Evolutionary conservation across 2,888 invertebrate species (phyloP).

Genomic region (Eristalis tenax): DNA sequence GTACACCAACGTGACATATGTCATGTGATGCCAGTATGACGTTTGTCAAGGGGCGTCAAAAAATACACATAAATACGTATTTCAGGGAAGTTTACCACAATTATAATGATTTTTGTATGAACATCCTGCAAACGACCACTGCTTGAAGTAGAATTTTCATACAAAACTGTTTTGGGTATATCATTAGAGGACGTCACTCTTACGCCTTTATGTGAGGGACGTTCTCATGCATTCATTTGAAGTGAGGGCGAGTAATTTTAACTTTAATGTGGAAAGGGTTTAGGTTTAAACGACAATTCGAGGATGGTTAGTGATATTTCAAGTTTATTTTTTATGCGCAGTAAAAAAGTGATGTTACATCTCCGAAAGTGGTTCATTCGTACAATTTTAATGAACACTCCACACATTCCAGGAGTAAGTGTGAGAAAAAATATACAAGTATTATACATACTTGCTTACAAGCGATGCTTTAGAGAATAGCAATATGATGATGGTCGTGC

Average conservation of each 20-base stretch:
- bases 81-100: slow-evolving; percentile 35
- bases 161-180: slow-evolving; percentile 23
- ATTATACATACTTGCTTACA: too few species aligned
- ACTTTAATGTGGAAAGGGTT: slow-evolving; percentile 42
- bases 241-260: slow-evolving; percentile 13
- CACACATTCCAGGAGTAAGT: background rate
- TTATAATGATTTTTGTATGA: slow-evolving; percentile 48
- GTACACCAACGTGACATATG: background rate
- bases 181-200: background rate
- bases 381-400: slow-evolving; percentile 38
- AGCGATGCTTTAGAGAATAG: too few species aligned
- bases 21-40: background rate
- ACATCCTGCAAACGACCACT: slow-evolving; percentile 5
- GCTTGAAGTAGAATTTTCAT: slow-evolving; percentile 40
- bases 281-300: slow-evolving; percentile 6
- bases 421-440: background rate
- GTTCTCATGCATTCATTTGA: background rate
- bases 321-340: slow-evolving; percentile 21
- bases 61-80: background rate
- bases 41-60: background rate
- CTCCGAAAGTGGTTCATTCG: background rate
- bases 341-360: slow-evolving; percentile 15
- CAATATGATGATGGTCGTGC: too few species aligned
- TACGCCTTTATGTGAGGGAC: background rate
- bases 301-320: background rate